Conservation (phyloP, 2,888 invertebrate genomes). For the Caenorhabditis sp. region DNA sequence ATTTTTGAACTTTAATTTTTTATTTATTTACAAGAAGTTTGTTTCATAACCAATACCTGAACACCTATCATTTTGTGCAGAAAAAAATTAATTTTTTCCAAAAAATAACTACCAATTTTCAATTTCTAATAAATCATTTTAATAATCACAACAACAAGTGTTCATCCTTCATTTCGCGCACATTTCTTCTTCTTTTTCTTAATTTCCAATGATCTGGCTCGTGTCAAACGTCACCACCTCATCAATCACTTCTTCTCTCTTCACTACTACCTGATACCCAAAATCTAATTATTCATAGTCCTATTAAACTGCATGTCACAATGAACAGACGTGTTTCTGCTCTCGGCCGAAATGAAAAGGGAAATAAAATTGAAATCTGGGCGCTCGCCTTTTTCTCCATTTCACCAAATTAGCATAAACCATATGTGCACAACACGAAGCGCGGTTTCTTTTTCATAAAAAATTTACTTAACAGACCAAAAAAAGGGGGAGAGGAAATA, state of each 20-base stretch:
- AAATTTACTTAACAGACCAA: background rate
- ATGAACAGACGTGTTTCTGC: background rate
- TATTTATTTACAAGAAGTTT: no score
- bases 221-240: slow-evolving; percentile 30
- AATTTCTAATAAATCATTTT: slow-evolving; percentile 1
- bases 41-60: no score
- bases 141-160: slow-evolving; percentile 1
- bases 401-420: background rate
- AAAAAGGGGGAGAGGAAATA: background rate
- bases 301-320: slow-evolving; percentile 25
- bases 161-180: slow-evolving; percentile 27
- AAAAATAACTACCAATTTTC: background rate
- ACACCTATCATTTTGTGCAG: no score
- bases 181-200: slow-evolving; percentile 11
- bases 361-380: background rate
- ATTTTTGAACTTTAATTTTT: no score
- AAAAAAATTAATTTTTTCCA: no score
- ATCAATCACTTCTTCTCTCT: slow-evolving; percentile 24
- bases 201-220: background rate
- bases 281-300: slow-evolving; percentile 44
- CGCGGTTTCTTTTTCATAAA: background rate
- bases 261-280: slow-evolving; percentile 33
- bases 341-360: background rate
- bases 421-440: background rate
- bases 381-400: background rate